These are phyloP conservation scores for Serranus cabrilla DNA, from an alignment of 2,797 vertebrate species.

Conservation along the genomic window DNA sequence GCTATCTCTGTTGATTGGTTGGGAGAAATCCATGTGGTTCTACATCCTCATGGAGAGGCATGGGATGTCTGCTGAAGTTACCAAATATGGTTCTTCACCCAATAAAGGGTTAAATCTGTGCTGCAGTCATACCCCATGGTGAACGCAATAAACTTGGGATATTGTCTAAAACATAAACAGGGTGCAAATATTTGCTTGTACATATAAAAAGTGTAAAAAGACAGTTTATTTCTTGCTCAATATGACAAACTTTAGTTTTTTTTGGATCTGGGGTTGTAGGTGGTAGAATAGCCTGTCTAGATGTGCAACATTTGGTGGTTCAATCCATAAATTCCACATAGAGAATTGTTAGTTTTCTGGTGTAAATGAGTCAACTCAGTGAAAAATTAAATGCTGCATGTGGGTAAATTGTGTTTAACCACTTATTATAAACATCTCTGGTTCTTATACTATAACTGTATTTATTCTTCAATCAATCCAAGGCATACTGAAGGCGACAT, in stretches of 20 bases:
- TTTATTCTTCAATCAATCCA: slow-evolving; percentile 15
- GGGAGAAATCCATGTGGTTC: no score
- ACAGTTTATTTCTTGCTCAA: no score
- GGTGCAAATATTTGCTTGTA: no score
- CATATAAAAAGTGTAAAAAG: no score
- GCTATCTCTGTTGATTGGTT: no score
- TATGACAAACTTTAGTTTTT: no score
- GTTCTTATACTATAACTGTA: slow-evolving; percentile 9
- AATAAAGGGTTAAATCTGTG: not conserved
- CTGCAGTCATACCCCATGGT: no score
- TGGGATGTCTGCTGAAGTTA: no score
- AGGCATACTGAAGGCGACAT: slow-evolving; percentile 15
- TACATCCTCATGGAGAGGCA: no score
- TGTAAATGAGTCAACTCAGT: not conserved
- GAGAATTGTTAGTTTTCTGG: not conserved
- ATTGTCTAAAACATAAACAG: no score
- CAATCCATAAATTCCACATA: not conserved
- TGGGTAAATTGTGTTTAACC: not conserved
- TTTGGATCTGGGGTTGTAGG: no score
- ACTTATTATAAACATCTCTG: slow-evolving; percentile 25
- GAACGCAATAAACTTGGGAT: no score
- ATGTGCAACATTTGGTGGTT: not conserved
- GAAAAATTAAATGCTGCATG: not conserved
- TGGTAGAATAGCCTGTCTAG: not conserved
- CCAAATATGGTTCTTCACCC: not conserved